A percentile compares a stretch with the other conserved stretches of the same genome.
phyloP scores from a whole-genome alignment of 2,888 invertebrate genomes.

The Calameuta idolon region DNA sequence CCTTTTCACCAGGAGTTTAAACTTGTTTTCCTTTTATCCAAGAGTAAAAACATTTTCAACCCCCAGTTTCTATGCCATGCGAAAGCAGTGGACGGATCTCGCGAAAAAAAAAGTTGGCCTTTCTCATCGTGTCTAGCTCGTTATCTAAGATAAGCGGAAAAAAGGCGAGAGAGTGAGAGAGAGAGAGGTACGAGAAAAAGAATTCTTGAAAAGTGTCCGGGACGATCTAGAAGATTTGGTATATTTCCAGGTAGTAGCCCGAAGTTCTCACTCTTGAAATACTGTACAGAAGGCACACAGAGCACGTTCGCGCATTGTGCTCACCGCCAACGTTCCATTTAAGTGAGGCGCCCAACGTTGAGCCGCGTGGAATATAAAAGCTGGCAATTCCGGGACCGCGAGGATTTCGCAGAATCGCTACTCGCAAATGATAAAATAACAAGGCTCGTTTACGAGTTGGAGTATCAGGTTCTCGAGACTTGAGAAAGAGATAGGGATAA shows the following conservation, averaged over 20 bases:
- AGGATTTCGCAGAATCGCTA: slow-evolving; percentile 7
- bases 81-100: neutral
- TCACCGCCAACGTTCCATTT: neutral
- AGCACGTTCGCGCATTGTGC: neutral
- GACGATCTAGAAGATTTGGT: neutral
- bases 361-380: neutral
- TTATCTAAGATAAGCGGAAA: neutral
- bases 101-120: neutral
- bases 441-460: slow-evolving; percentile 26
- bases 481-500: neutral
- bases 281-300: neutral
- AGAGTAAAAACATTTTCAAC: neutral
- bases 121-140: neutral
- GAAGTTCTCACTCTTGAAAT: neutral
- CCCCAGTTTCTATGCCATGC: neutral
- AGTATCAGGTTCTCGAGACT: neutral
- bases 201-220: neutral
- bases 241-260: neutral
- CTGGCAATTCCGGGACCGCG: neutral
- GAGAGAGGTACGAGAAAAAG: neutral
- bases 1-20: neutral
- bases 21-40: neutral
- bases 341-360: neutral
- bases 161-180: neutral
- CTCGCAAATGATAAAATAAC: slow-evolving; percentile 34